These are phyloP conservation scores for Megaceryle torquata DNA, from an alignment of 2,113 vertebrate genomes.

Conservation along the genomic window DNA sequence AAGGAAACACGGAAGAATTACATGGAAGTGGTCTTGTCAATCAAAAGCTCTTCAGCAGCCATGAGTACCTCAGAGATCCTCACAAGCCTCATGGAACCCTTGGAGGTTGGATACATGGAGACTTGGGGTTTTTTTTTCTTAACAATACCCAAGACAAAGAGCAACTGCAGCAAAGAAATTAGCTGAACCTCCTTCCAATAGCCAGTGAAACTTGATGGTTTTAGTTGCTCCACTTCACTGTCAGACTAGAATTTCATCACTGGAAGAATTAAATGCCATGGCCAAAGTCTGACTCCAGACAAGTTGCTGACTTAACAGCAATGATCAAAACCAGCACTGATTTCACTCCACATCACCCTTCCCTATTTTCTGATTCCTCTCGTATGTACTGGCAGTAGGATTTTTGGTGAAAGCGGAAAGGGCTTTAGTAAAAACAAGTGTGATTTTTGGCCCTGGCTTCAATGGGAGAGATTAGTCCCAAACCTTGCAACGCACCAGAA, in stretches of 20 bases:
- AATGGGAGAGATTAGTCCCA: neutral
- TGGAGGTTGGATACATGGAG: neutral
- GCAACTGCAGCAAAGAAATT: neutral
- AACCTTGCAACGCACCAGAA: neutral
- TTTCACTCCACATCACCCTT: neutral
- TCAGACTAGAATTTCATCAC: neutral
- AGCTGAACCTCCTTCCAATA: neutral
- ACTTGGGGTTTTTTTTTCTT: neutral
- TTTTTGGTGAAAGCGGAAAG: neutral
- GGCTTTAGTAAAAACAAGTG: neutral
- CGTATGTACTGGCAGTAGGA: rapidly evolving
- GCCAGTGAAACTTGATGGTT: neutral
- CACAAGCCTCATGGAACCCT: neutral
- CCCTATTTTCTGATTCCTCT: neutral
- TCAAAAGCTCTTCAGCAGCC: neutral
- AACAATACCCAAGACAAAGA: neutral
- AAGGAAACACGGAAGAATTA: slow-evolving; percentile 11
- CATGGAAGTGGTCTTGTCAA: neutral
- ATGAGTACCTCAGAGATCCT: neutral
- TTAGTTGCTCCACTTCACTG: neutral
- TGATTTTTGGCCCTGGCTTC: neutral
- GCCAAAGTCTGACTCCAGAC: neutral
- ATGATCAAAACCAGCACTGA: neutral
- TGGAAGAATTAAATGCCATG: neutral
- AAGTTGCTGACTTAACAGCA: rapidly evolving